These are phyloP conservation scores for Cheilosia soror DNA, from an alignment of 2,888 invertebrate genomes.

Conservation along the genomic window DNA sequence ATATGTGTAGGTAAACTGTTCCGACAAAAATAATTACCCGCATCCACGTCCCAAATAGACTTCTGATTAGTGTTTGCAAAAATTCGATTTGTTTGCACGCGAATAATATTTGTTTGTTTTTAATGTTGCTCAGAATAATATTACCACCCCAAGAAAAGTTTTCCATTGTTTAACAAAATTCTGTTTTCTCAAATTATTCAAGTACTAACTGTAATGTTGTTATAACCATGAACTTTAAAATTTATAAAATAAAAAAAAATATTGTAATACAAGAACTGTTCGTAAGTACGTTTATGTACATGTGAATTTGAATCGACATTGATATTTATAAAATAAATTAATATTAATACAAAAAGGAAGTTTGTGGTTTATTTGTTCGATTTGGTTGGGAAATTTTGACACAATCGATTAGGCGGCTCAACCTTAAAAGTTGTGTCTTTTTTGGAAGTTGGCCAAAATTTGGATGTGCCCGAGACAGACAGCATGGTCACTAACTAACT, in stretches of 20 bases:
- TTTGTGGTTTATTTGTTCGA: not conserved
- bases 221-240: slow-evolving; percentile 44
- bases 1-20: not conserved
- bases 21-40: slow-evolving; percentile 4
- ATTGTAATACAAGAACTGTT: slow-evolving; percentile 14
- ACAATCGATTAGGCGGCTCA: too few species aligned
- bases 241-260: slow-evolving; percentile 22
- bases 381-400: too few species aligned
- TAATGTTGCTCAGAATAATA: slow-evolving; percentile 33
- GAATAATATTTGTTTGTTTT: not conserved
- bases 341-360: slow-evolving; percentile 19
- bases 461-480: too few species aligned
- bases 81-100: slow-evolving; percentile 22
- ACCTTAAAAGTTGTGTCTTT: too few species aligned
- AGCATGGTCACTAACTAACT: too few species aligned
- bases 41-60: slow-evolving; percentile 16
- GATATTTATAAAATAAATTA: slow-evolving; percentile 67
- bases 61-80: not conserved
- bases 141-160: slow-evolving; percentile 24
- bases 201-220: slow-evolving; percentile 56
- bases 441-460: too few species aligned
- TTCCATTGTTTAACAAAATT: slow-evolving; percentile 21
- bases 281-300: slow-evolving; percentile 21
- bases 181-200: slow-evolving; percentile 35
- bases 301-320: slow-evolving; percentile 64